These are phyloP conservation scores for Enteromius afrohamiltoni DNA, from an alignment of 2,797 vertebrate species.

Conservation along the genomic window DNA sequence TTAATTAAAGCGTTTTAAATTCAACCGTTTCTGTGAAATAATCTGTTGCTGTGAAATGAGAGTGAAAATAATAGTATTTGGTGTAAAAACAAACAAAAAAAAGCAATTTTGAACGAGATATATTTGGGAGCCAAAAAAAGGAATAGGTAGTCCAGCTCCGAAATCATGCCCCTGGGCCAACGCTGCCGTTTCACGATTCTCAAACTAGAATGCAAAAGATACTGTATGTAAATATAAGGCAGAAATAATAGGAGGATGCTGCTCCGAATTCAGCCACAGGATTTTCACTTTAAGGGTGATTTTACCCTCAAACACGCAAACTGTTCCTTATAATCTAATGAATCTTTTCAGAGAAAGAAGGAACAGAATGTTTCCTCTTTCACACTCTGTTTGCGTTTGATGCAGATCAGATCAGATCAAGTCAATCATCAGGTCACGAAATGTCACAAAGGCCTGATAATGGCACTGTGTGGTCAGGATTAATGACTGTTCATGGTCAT, in stretches of 20 bases:
- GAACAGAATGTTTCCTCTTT: conserved; percentile 14
- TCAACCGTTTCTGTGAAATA: background rate
- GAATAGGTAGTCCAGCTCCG: background rate
- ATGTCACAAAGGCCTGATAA: background rate
- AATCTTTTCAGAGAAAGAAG: background rate
- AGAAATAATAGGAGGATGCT: background rate
- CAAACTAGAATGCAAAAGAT: background rate
- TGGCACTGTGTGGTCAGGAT: background rate
- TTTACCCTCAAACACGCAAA: background rate
- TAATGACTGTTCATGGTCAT: background rate
- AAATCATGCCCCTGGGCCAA: background rate
- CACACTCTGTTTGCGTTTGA: background rate
- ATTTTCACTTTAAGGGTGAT: background rate
- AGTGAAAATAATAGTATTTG: background rate
- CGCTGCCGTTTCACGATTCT: background rate
- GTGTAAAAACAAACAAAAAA: background rate
- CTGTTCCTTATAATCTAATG: background rate
- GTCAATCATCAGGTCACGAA: background rate
- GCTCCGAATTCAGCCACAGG: background rate
- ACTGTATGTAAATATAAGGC: background rate
- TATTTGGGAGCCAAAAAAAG: background rate
- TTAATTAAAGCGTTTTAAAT: background rate
- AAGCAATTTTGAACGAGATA: background rate
- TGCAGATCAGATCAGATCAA: background rate
- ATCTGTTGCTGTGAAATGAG: background rate